Conservation (phyloP, 2,797 vertebrate species). For the Hylomyscus alleni region DNA sequence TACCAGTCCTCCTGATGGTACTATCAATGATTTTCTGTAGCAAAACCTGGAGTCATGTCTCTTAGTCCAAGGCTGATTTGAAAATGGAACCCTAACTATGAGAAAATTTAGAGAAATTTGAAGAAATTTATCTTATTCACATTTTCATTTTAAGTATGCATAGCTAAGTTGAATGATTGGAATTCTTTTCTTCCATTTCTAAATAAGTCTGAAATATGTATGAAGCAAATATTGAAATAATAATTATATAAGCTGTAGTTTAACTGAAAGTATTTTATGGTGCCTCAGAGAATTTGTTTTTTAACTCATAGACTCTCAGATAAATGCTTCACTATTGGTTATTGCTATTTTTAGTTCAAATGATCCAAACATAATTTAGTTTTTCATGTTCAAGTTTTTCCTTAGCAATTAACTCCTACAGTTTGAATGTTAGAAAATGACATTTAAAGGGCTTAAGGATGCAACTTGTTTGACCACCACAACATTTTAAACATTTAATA, state of each 20-base stretch:
- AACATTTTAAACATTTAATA: background rate
- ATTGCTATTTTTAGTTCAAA: constrained; percentile 22
- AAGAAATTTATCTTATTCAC: constrained; percentile 20
- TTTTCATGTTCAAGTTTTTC: background rate
- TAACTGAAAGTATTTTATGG: background rate
- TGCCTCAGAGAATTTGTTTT: background rate
- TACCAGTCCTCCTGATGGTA: background rate
- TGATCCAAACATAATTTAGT: background rate
- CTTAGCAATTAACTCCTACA: background rate
- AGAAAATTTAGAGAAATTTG: background rate
- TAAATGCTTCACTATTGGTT: background rate
- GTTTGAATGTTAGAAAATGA: constrained; percentile 9
- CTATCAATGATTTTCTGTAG: background rate
- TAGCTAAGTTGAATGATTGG: background rate
- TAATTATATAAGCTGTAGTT: background rate
- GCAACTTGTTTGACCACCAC: background rate
- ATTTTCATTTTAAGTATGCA: constrained; percentile 31
- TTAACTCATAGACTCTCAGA: background rate
- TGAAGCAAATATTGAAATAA: constrained; percentile 29
- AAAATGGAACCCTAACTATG: background rate
- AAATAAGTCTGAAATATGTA: background rate
- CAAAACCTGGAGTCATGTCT: background rate
- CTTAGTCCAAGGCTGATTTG: background rate
- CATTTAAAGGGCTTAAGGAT: constrained; percentile 33
- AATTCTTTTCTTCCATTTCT: constrained; percentile 46